A percentile compares a stretch with the other conserved stretches of the same genome.
phyloP scores from a whole-genome alignment of 2,888 invertebrate genomes.

The Allygus modestus region DNA sequence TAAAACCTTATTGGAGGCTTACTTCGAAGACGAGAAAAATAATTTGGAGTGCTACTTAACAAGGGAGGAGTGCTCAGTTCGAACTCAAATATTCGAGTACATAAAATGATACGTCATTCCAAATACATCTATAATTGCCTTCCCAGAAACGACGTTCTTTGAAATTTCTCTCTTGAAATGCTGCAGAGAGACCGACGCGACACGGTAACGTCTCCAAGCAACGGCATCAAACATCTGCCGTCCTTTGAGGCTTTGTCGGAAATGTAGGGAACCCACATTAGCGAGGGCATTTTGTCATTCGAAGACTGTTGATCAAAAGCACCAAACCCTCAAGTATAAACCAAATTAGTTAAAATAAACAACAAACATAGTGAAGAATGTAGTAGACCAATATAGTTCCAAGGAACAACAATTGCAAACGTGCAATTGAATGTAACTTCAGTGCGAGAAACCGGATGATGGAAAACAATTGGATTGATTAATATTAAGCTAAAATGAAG shows the following conservation, averaged over 20 bases:
- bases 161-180: conserved; percentile 19
- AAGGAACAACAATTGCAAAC: too few species aligned
- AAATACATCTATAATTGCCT: conserved; percentile 28
- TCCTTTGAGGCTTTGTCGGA: conserved; percentile 28
- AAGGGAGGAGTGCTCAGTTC: not conserved
- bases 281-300: conserved; percentile 5
- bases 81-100: conserved; percentile 1
- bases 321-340: not conserved
- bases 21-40: not conserved
- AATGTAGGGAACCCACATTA: not conserved
- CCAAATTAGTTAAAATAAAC: too few species aligned
- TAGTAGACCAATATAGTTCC: too few species aligned
- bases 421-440: too few species aligned
- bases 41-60: not conserved
- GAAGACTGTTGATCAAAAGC: not conserved
- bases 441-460: too few species aligned
- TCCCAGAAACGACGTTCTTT: not conserved
- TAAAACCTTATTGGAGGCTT: not conserved
- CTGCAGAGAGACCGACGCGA: not conserved
- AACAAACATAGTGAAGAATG: too few species aligned
- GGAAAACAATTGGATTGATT: too few species aligned
- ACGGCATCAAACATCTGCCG: not conserved
- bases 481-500: too few species aligned
- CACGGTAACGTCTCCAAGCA: not conserved
- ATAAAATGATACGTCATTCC: conserved; percentile 28